Evolutionary conservation across 1,140 invertebrate species (phyloP).

Genomic region (Cataglyphis hispanica): DNA sequence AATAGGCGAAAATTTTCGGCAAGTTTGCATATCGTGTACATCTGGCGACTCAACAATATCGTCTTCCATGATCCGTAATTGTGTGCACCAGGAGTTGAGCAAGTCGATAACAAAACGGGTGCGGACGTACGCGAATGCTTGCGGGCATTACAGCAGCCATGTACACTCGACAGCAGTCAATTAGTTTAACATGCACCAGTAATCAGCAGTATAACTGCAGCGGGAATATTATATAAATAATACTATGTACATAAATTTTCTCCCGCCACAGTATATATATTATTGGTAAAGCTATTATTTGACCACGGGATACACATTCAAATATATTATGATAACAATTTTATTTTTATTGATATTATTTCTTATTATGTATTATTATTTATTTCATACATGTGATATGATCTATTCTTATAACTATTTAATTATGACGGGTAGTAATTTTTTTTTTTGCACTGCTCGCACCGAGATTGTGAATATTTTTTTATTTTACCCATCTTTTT

Average conservation of each 20-base stretch:
- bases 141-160: slow-evolving; percentile 28
- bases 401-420: not conserved
- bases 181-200: slow-evolving; percentile 38
- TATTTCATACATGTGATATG: not conserved
- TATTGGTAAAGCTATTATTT: not conserved
- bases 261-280: not conserved
- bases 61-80: slow-evolving; percentile 23
- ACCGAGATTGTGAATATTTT: not conserved
- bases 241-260: not conserved
- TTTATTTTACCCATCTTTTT: not conserved
- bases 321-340: not conserved
- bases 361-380: not conserved
- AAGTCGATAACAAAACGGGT: slow-evolving; percentile 50
- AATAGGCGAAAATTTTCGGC: not conserved
- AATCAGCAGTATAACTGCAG: slow-evolving; percentile 18
- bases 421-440: not conserved
- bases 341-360: not conserved
- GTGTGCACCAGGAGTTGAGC: slow-evolving; percentile 3
- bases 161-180: slow-evolving; percentile 20
- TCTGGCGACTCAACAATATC: slow-evolving; percentile 3
- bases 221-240: slow-evolving; percentile 6
- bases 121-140: slow-evolving; percentile 3
- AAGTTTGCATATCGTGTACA: not conserved
- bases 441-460: not conserved
- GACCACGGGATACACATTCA: not conserved